These are phyloP conservation scores for Aviceda subcristata DNA, from an alignment of 2,113 vertebrate species.

Conservation along the genomic window DNA sequence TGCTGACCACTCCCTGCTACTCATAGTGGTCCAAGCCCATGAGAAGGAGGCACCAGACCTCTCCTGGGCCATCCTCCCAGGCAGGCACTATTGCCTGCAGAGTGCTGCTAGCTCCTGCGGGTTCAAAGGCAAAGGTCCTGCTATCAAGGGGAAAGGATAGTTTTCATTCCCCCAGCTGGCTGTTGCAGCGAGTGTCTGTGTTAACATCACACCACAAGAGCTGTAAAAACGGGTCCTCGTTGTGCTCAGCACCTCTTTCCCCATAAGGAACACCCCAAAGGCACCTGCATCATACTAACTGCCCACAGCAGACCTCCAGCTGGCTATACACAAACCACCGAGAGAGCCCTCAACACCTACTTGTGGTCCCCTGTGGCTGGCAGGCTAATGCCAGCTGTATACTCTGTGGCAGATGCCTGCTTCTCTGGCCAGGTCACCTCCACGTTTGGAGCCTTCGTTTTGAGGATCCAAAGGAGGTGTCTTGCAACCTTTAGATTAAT, in stretches of 20 bases:
- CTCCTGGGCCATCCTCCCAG: neutral
- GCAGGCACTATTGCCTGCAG: neutral
- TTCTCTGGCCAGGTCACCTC: neutral
- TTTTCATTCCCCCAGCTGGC: neutral
- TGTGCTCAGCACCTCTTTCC: neutral
- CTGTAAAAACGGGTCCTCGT: neutral
- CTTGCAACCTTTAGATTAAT: neutral
- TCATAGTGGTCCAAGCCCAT: neutral
- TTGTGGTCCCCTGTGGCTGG: neutral
- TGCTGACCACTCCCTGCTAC: neutral
- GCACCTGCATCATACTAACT: neutral
- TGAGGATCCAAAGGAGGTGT: neutral
- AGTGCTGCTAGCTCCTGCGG: fast-evolving
- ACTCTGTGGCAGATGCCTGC: neutral
- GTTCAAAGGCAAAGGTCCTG: neutral
- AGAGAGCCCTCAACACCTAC: neutral
- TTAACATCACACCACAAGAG: neutral
- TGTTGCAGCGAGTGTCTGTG: neutral
- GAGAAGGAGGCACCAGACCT: neutral
- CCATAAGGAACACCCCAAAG: neutral
- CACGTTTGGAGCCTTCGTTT: neutral
- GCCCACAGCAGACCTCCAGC: neutral
- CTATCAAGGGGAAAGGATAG: neutral
- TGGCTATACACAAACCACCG: neutral
- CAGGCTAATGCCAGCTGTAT: neutral